Evolutionary conservation across 2,797 vertebrate genomes (phyloP), one percentile per base, ranked within the genome.

Genomic region (Thunnus albacares): DNA sequence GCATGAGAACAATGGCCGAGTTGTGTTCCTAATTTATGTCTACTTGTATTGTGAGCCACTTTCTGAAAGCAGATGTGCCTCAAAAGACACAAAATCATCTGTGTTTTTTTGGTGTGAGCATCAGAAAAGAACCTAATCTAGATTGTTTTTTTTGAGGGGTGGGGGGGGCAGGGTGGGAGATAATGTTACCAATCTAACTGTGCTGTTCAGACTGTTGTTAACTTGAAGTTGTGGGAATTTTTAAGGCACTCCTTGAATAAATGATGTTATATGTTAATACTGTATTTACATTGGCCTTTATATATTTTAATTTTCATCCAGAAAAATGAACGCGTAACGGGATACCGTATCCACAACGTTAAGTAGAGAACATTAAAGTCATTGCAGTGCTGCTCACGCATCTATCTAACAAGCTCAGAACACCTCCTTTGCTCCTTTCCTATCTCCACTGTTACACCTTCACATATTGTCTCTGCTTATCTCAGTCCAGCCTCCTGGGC

Each of bases 201-300:
- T 89, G 68, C 55, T 87, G 74, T 88, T 83, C 38, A 77, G 58
- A 75, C 78, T 84, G 72, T 86, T 78, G 67, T 87, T 89, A 89
- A 89, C 87, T 86, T 77, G 84, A 86, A 88, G 28, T 53, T 87
- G 79, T 89, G 77, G 51, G 78, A 56, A 62, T 77, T 93, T 93
- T 87, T 84, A 79, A 85, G 75, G 61, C 90, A 92, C 91, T 86
- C 60, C 51, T 93, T 92, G 78, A 94, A 93, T 93, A 93, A 95
- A 94, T 88, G 66, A 87, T 74, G 33, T 69, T 74, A 55, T 76
- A 60, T 62, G 60, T 75, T 80, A 75, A 86, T 20, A 65, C 38
- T 12, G 43, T 61, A 41, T 41, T 66, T 22, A 22, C 20, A 2
- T 35, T 28, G 6, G 38, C 33, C 10, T 79, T 43, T 59, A 2